Base-by-base conservation (phyloP, 2,888 invertebrate species). In the Sabatieria punctata region DNA sequence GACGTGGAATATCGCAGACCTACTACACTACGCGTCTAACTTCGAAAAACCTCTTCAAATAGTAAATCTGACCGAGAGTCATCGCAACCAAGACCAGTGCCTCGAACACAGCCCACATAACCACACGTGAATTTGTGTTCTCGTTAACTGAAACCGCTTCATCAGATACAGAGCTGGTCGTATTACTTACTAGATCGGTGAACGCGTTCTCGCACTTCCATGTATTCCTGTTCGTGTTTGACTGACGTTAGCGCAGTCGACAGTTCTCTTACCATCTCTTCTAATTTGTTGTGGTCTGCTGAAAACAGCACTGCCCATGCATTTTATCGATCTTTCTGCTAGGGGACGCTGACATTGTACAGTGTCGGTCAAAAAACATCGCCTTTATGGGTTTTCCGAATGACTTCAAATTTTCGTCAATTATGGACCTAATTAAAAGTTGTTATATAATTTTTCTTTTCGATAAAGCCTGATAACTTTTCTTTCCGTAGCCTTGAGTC, bases 181-280 rank as follows among this genome's bases (percentile, higher is more conserved):
- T n/a, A n/a, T n/a, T n/a, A 66, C 71, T 65, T 55, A 73, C 73
- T 93, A 41, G 82, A 77, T 55, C 93, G 78, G 70, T 99, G 97
- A 61, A 91, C 91, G 60, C 88, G 77, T 66, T 97, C 97, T 50
- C 97, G 76, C 2, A 95, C 85, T 78, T 89, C 86, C 93, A 97
- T 95, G 63, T 95, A 97, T 64, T 97, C 95, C 67, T 97, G 97
- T 71, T 99, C 97, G 69, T 89, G 89, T 69, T 95, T 95, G 1
- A 99, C 93, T 50, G 84, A 82, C 41, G 70, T 72, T 50, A 99
- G 73, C 25, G 88, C 82, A 33, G 80, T 78, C 8, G 83, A 84
- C 26, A 99, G 73, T 66, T 97, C 91, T 57, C 81, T 80, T 54
- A 99, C 89, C 95, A 95, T 95, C 56, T 88, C 85, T 58, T 91